Base-by-base conservation (phyloP, 2,888 invertebrate genomes). In the Drosophila bunnanda region DNA sequence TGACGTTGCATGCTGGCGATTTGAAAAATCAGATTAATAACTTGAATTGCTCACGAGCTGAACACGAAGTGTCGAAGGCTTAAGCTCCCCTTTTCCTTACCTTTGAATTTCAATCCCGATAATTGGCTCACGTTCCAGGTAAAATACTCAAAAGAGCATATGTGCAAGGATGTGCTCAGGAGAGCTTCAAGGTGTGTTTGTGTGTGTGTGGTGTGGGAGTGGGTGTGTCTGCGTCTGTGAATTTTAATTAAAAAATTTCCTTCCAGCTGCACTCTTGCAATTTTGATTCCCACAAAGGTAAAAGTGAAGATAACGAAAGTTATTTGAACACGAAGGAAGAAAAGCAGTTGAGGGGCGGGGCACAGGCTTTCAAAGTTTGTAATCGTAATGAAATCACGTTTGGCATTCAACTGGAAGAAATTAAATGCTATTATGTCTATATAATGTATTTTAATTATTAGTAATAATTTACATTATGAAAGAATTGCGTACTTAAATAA, bases 61-160 rank as follows among this genome's bases (percentile, higher is more conserved):
- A 28, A 41, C 8, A 6, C 60, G 4, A 39, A 56, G 67, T 68
- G 68, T 61, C 61, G 75, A 78, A 58, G 50, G 65, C 55, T 41
- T 50, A 72, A 59, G 58, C 72, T 56, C 22, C 61, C 39, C 60
- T 32, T 60, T 20, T 28, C 34, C 60, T 22, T 22, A 34, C 54
- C 66, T 55, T 34, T 53, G 4, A 46, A 46, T 52, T 55, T 66
- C 71, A 66, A 75, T 72, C 62, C 60, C 65, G 73, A 89, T 84
- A 89, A 89, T 84, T 84, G 89, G 89, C 88, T 83, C 89, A 83
- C 89, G 89, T 82, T 81, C 64, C 89, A 89, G 82, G 89, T 82
- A 87, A 84, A 84, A 88, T 54, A 87, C 85, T 67, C 48, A 34
- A 67, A 69, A 64, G 68, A 75, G 76, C 89, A 82, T 82, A 88